Evolutionary conservation across 2,797 vertebrate species (phyloP), one percentile per base, ranked within the genome.

Genomic region (Zenarchopterus dispar): DNA sequence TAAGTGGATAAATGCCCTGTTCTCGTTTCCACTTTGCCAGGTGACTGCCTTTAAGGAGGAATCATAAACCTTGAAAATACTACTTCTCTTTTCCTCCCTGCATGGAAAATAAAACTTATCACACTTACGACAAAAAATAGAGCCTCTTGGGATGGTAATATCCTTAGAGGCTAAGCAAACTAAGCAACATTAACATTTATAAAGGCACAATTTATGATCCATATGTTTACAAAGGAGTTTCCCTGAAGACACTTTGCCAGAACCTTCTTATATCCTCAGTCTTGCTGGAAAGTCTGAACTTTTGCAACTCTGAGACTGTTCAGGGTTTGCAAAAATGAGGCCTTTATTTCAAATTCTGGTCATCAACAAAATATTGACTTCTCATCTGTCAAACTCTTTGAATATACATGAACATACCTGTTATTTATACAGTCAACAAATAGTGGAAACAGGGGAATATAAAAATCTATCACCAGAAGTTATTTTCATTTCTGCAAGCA

Each of bases 21-120:
- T 90, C 88, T 77, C 67, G 67, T 88, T 87, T 82, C 84, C 90
- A 91, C 91, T 93, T 92, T 92, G 84, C 88, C 92, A 93, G 89
- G 91, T 91, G 90, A 92, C 90, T 91, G 91, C 85, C 85, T 91
- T 87, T 85, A 85, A 89, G 89, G 87, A 91, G 88, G 86, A 90
- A 90, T 81, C 89, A 84, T 82, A 88, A 87, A 90, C 87, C 88
- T 85, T 89, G 79, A 89, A 92, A 86, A 76, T 65, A 78, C 69
- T 64, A 78, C 81, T 71, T 73, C 70, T 69, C 61, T 59, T 80
- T 85, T 76, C 16, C 68, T 57, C 70, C 56, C 74, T 56, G 63
- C 68, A 81, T 81, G 59, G 73, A 85, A 88, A 87, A 87, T 80
- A 89, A 87, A 88, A 84, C 77, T 81, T 75, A 91, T 90, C 81